phyloP scores from a whole-genome alignment of 2,888 invertebrate species.

The Drosophila emarginata region DNA sequence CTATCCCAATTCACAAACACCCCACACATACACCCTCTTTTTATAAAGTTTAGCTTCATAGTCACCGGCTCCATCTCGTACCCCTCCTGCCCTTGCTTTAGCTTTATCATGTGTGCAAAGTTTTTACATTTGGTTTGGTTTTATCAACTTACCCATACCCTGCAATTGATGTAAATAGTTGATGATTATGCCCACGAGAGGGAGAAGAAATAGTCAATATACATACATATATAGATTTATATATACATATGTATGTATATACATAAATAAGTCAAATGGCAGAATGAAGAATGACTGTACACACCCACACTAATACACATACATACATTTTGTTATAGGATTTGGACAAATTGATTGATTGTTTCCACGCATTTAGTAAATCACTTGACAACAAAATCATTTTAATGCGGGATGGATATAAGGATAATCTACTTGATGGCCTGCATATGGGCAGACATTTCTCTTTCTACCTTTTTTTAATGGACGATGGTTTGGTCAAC shows the following conservation, averaged over 20 bases:
- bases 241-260: not conserved
- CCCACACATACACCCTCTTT: slow-evolving; percentile 3
- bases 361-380: slow-evolving; percentile 33
- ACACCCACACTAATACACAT: not conserved
- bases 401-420: slow-evolving; percentile 33
- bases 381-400: slow-evolving; percentile 18
- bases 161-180: slow-evolving; percentile 50
- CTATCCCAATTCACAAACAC: slow-evolving; percentile 20
- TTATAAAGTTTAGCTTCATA: not conserved
- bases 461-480: not conserved
- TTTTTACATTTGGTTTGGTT: slow-evolving; percentile 54
- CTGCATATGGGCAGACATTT: slow-evolving; percentile 10
- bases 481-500: slow-evolving; percentile 19
- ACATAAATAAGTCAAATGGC: slow-evolving; percentile 1
- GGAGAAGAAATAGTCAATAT: not conserved
- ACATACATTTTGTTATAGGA: slow-evolving; percentile 13
- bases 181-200: slow-evolving; percentile 30
- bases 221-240: too few relatives aligned
- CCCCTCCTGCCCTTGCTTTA: not conserved
- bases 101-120: slow-evolving; percentile 64
- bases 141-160: slow-evolving; percentile 63
- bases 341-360: slow-evolving; percentile 44
- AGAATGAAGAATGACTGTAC: not conserved
- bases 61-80: too few relatives aligned
- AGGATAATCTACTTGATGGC: slow-evolving; percentile 17